Evolutionary conservation across 2,113 vertebrate genomes (phyloP), one percentile per base, ranked within the genome.

Genomic region (Otus sunia): DNA sequence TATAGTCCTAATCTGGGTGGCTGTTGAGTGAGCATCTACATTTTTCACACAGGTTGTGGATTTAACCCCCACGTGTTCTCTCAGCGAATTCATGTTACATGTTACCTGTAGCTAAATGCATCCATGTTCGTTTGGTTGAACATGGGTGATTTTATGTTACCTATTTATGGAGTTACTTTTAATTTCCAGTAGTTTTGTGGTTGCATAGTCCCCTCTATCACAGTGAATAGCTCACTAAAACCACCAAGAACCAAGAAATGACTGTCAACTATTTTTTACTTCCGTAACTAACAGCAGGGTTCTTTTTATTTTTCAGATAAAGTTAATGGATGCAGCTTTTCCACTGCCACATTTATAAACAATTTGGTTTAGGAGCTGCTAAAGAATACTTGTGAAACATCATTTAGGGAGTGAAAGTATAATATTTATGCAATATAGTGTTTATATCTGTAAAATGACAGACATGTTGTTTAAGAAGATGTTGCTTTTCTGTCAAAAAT

Each of bases 281-380:
- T 94, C 43, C 2, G 0, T 87, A 88, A 92, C 34, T 94, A 95
- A 91, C 95, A 96, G 83, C 86, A 88, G 92, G 75, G 73, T 74
- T 94, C 87, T 77, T 96, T 91, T 89, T 90, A 71, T 94, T 90
- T 95, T 94, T 92, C 86, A 92, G 90, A 93, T 86, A 80, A 95
- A 94, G 47, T 87, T 96, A 95, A 97, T 59, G 62, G 83, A 95
- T 89, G 8, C 55, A 73, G 58, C 45, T 78, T 84, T 88, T 95
- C 34, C 60, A 50, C 15, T 85, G 62, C 50, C 34, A 88, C 52
- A 67, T 95, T 93, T 84, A 86, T 69, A 93, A 96, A 93, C 45
- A 91, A 78, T 85, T 85, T 93, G 34, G 34, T 76, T 95, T 72
- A 94, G 87, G 19, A 29, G 37, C 19, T 89, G 82, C 69, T 93